Conservation (phyloP, 2,888 invertebrate genomes). For the Miltochrista miniata region DNA sequence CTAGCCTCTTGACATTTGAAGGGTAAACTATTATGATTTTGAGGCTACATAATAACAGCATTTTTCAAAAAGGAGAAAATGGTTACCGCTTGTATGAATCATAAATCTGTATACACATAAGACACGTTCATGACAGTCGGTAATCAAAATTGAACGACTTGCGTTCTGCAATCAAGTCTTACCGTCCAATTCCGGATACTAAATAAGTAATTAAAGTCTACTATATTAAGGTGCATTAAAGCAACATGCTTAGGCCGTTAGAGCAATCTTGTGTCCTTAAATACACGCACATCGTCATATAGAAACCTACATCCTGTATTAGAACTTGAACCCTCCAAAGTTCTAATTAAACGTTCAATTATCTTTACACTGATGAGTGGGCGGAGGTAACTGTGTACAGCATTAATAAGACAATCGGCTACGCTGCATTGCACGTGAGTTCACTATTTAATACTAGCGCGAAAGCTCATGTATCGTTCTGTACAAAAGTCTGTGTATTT, state of each 20-base stretch:
- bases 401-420: conserved; percentile 56
- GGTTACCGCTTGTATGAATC: no score
- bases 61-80: no score
- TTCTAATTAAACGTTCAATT: conserved; percentile 41
- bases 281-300: conserved; percentile 1
- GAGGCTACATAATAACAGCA: no score
- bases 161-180: no score
- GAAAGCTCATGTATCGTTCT: conserved; percentile 22
- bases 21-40: no score
- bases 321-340: conserved; percentile 11
- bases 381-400: conserved; percentile 55
- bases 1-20: no score
- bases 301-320: background rate
- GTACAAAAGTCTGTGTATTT: conserved; percentile 4
- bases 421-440: conserved; percentile 38
- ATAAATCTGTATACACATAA: no score
- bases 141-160: no score
- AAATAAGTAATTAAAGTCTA: no score
- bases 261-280: background rate
- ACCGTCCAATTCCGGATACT: no score
- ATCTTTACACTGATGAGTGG: conserved; percentile 42
- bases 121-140: no score
- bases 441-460: conserved; percentile 32
- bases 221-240: background rate
- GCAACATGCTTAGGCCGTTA: background rate